These are phyloP conservation scores for Lamellibrachia satsuma DNA, from an alignment of 2,888 invertebrate species.

Conservation along the genomic window DNA sequence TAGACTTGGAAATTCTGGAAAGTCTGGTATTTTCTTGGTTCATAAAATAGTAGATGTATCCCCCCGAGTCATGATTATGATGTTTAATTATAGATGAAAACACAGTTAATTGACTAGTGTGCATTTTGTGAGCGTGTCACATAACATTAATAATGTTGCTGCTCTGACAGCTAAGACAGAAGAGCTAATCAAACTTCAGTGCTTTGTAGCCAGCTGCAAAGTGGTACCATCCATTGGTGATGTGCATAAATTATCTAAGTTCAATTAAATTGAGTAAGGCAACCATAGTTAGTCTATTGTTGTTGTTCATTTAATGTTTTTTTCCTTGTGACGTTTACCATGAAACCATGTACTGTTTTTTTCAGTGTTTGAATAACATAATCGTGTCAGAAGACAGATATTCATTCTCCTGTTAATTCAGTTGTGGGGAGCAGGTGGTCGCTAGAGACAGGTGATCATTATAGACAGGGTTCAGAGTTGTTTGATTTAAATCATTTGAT, in stretches of 20 bases:
- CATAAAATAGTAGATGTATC: not conserved
- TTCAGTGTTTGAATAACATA: not conserved
- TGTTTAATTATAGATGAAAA: constrained; percentile 3
- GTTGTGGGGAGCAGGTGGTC: not conserved
- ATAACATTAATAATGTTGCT: too few species aligned
- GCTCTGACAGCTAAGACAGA: too few species aligned
- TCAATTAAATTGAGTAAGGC: not conserved
- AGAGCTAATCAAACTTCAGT: too few species aligned
- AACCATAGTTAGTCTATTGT: not conserved
- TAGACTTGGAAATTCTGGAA: not conserved
- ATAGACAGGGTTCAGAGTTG: not conserved
- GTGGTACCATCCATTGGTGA: not conserved
- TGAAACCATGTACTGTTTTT: not conserved
- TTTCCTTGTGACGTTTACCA: too few species aligned
- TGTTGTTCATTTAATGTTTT: too few species aligned
- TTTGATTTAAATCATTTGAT: too few species aligned
- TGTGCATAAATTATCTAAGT: not conserved
- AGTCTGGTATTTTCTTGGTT: not conserved
- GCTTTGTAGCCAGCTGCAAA: not conserved
- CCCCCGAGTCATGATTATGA: not conserved
- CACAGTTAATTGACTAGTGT: not conserved
- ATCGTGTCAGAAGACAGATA: not conserved
- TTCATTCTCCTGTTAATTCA: not conserved
- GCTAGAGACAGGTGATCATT: not conserved
- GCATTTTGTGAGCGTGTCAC: not conserved